Evolutionary conservation across 2,888 invertebrate genomes (phyloP).

Genomic region (Boloria selene): DNA sequence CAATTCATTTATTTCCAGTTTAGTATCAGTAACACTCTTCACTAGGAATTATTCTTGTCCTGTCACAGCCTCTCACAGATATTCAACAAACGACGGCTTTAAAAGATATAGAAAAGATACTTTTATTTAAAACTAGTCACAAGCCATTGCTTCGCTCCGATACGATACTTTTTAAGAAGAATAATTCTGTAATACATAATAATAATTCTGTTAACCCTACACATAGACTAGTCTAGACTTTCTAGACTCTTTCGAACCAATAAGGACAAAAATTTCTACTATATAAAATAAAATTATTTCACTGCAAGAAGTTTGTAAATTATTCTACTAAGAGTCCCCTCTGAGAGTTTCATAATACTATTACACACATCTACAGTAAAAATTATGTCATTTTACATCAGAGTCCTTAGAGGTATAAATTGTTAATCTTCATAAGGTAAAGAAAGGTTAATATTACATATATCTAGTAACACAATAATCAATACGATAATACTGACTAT

Average conservation of each 20-base stretch:
- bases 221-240: too few relatives aligned
- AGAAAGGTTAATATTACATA: conserved; percentile 32
- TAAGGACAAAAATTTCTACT: too few relatives aligned
- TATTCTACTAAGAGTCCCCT: not conserved
- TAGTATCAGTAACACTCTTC: conserved; percentile 56
- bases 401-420: conserved; percentile 62
- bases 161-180: not conserved
- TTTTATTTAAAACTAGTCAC: not conserved
- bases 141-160: not conserved
- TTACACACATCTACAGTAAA: conserved; percentile 32
- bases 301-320: too few relatives aligned
- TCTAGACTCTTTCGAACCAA: too few relatives aligned
- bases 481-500: conserved; percentile 56
- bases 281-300: too few relatives aligned
- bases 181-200: not conserved
- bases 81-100: conserved; percentile 31
- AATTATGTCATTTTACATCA: conserved; percentile 67
- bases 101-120: conserved; percentile 32
- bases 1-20: conserved; percentile 49
- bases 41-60: conserved; percentile 57
- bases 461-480: conserved; percentile 38
- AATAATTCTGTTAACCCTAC: too few relatives aligned
- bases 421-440: conserved; percentile 62
- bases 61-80: conserved; percentile 43
- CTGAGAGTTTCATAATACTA: conserved; percentile 11